Evolutionary conservation across 64 coral and sea anemone genomes (phyloP).

Genomic region (Montipora sp.): DNA sequence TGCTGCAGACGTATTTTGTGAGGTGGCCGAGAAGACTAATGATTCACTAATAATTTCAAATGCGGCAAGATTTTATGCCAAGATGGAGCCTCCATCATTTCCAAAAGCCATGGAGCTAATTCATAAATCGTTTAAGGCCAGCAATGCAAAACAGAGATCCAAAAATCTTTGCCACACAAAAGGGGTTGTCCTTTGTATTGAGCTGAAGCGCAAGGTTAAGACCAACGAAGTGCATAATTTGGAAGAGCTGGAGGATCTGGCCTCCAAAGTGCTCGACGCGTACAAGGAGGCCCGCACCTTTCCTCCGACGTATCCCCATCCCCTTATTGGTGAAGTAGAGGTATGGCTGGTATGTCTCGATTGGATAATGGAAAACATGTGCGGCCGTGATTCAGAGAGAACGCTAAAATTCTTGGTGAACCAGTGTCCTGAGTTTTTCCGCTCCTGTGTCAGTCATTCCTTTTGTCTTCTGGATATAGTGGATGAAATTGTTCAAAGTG

Average conservation of each 20-base stretch:
- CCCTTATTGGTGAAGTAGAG: conserved; percentile 82
- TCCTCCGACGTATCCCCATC: conserved; percentile 77
- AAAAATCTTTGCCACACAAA: conserved; percentile 60
- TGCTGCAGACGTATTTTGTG: conserved; percentile 66
- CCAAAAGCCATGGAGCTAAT: conserved; percentile 65
- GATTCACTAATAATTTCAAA: conserved; percentile 63
- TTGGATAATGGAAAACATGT: conserved; percentile 72
- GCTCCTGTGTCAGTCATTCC: conserved; percentile 59
- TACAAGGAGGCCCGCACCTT: conserved; percentile 59
- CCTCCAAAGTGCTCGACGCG: conserved; percentile 6
- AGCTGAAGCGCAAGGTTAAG: conserved; percentile 16
- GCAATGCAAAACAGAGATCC: conserved; percentile 9
- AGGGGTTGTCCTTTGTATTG: conserved; percentile 48
- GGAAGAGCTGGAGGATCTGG: conserved; percentile 1
- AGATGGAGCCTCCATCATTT: conserved; percentile 73
- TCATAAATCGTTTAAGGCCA: conserved; percentile 41
- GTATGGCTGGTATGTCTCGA: conserved; percentile 73
- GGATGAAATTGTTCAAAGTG: conserved; percentile 67
- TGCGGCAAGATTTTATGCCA: conserved; percentile 80
- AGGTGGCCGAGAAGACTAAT: conserved; percentile 66
- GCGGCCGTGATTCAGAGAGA: conserved; percentile 37
- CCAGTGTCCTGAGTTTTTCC: conserved; percentile 55
- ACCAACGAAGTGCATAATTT: conserved; percentile 9
- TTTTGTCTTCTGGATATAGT: conserved; percentile 73
- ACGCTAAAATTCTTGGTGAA: conserved; percentile 49